A percentile compares a stretch with the other conserved stretches of the same genome.
These are phyloP conservation scores for Ichneumoninae sp. DNA, from an alignment of 2,888 invertebrate genomes.

Conservation along the genomic window DNA sequence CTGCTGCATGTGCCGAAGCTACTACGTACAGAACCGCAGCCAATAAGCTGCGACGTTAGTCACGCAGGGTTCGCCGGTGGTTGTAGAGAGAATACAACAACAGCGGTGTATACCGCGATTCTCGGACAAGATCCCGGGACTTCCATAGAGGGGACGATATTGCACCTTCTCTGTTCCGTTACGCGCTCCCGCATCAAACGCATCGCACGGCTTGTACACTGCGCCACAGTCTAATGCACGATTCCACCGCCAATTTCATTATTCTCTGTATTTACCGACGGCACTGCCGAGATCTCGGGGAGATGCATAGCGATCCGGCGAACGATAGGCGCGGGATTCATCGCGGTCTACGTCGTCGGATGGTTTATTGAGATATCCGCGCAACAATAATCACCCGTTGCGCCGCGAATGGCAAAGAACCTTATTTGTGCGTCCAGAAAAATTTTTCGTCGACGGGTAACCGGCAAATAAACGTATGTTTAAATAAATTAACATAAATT, in stretches of 20 bases:
- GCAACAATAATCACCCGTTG: slow-evolving; percentile 23
- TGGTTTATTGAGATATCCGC: slow-evolving; percentile 42
- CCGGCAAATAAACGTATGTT: too few relatives aligned
- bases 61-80: slow-evolving; percentile 33
- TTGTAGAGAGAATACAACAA: slow-evolving; percentile 6
- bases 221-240: slow-evolving; percentile 2
- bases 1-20: neutral
- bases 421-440: neutral
- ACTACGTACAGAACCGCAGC: neutral
- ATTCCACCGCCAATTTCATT: slow-evolving; percentile 30
- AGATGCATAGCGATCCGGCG: slow-evolving; percentile 12
- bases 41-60: slow-evolving; percentile 44
- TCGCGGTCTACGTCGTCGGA: slow-evolving; percentile 18
- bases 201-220: slow-evolving; percentile 1
- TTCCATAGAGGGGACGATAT: slow-evolving; percentile 9
- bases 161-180: slow-evolving; percentile 38
- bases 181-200: slow-evolving; percentile 17
- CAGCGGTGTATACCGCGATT: neutral
- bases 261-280: slow-evolving; percentile 36
- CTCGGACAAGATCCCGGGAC: slow-evolving; percentile 24
- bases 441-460: neutral
- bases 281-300: slow-evolving; percentile 16
- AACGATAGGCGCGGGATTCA: slow-evolving; percentile 8
- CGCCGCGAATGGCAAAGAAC: neutral
- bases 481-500: too few relatives aligned